Conservation (phyloP, 1,140 invertebrate genomes). For the Calephelis virginiensis region DNA sequence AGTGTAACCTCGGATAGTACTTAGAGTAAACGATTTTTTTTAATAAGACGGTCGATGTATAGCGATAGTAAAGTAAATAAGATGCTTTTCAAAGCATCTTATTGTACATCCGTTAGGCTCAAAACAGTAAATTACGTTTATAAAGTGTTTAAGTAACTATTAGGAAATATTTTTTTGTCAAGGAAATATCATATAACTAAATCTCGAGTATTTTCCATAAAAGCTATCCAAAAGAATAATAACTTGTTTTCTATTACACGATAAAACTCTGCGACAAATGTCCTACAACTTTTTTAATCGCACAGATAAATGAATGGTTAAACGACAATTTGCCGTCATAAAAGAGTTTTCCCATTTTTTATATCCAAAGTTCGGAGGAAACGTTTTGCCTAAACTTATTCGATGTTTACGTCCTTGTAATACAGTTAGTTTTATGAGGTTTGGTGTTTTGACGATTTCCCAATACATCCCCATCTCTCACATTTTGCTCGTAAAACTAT, state of each 20-base stretch:
- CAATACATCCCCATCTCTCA: constrained; percentile 5
- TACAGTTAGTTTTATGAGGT: constrained; percentile 6
- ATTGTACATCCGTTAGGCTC: too few relatives aligned
- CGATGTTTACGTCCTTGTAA: constrained; percentile 13
- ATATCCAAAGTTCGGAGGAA: constrained; percentile 6
- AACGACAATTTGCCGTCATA: constrained; percentile 5
- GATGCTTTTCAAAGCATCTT: too few relatives aligned
- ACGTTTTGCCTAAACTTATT: constrained; percentile 14
- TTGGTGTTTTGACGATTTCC: constrained; percentile 14
- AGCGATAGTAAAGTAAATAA: too few relatives aligned
- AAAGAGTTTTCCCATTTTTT: constrained; percentile 11
- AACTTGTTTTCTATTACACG: constrained; percentile 2
- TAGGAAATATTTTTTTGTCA: too few relatives aligned
- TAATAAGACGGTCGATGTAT: too few relatives aligned
- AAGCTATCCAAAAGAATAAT: not conserved
- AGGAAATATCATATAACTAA: too few relatives aligned
- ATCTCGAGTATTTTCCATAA: not conserved
- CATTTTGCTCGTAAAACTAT: constrained; percentile 10
- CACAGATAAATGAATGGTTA: constrained; percentile 15
- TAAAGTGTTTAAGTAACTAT: too few relatives aligned
- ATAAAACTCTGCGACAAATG: not conserved
- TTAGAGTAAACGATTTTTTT: too few relatives aligned
- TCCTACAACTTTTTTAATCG: constrained; percentile 10
- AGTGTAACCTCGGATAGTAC: too few relatives aligned
- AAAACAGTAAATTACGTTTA: too few relatives aligned